Evolutionary conservation across 2,113 vertebrate species (phyloP), one percentile per base, ranked within the genome.

Genomic region (Hydrochoerus hydrochaeris): DNA sequence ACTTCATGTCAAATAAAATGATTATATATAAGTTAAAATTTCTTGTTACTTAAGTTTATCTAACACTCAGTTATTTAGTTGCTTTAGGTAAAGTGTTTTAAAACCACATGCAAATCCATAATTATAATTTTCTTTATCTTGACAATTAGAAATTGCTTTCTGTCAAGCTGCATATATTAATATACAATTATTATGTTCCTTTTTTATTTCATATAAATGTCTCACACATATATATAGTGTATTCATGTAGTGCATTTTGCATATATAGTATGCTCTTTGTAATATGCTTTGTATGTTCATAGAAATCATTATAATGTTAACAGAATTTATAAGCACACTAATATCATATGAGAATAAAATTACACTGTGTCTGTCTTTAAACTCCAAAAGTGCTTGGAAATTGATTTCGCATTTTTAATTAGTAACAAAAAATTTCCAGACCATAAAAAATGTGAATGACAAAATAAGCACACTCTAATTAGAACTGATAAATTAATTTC

Each of bases 381-480:
- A 92, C n/a, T 24, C 69, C 24, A 49, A 92, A 95, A 92, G 58
- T 44, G 57, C 88, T 95, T 92, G 22, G 92, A 96, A 94, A 90
- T 63, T 69, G 86, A 0, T 77, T 46, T 84, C 2, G 32, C 93
- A 97, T 92, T 96, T 97, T 96, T 85, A 96, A 84, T 38, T 78
- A 94, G 58, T 75, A 44, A 96, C 94, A 41, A 75, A 92, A 96
- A 81, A 78, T 95, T 98, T 96, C 90, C 95, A 98, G 93, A 95
- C 93, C 81, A 92, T 83, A 86, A 95, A 95, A 89, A 96, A 85
- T 94, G 22, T 83, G 58, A 95, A 82, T 69, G 95, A 97, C 62
- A 97, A 97, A 97, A 98, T 97, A 97, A 94, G 63, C 81, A 95
- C 90, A 96, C 91, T 95, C 83, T 88, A 97, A 96, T 97, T 95